Conservation (phyloP, 2,113 vertebrate genomes). For the Paedocypris sp. region DNA sequence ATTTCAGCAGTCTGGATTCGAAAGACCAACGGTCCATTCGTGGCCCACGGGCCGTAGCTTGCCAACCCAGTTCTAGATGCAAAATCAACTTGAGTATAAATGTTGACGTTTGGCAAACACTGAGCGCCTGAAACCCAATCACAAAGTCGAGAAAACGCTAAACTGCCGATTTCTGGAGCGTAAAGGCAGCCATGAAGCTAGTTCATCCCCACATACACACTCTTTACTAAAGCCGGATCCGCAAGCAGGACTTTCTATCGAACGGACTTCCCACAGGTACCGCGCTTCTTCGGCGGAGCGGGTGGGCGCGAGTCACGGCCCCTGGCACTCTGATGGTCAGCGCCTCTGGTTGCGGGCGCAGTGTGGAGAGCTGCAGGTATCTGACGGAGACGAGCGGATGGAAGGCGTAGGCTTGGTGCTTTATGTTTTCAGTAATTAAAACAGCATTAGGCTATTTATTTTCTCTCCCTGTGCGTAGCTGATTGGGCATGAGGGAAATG, state of each 20-base stretch:
- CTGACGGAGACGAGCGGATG: constrained; percentile 24
- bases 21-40: no score
- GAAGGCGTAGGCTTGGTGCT: constrained; percentile 39
- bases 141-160: no score
- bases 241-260: not conserved
- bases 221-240: not conserved
- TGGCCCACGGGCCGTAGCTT: no score
- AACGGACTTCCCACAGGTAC: constrained; percentile 9
- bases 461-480: constrained; percentile 65
- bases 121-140: no score
- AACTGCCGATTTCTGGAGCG: no score
- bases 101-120: no score
- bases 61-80: no score
- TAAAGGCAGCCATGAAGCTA: no score
- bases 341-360: not conserved
- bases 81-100: no score
- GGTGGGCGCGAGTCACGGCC: not conserved
- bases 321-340: constrained; percentile 11
- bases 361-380: constrained; percentile 22
- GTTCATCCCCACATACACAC: no score
- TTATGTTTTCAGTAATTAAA: constrained; percentile 56
- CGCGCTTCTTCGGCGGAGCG: not conserved
- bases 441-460: constrained; percentile 55
- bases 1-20: no score
- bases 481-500: constrained; percentile 78